Base-by-base conservation (phyloP, 2,888 invertebrate genomes). In the Ochropacha duplaris region DNA sequence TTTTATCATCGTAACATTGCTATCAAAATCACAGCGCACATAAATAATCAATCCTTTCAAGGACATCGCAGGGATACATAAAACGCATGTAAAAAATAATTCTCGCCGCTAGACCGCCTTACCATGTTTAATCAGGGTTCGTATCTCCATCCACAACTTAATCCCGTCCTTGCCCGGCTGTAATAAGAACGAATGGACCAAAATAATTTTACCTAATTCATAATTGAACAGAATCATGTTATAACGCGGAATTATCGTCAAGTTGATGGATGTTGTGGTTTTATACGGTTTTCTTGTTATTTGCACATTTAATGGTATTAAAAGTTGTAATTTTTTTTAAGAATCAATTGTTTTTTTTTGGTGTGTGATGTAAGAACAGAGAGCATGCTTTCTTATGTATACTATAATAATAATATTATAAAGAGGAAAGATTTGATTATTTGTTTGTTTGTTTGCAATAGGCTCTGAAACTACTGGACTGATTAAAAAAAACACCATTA, bases 71-170 rank as follows among this genome's bases (percentile, higher is more conserved):
- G 31, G 22, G 52, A 52, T 22, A 52, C 52, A 52, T 31, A 52
- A 52, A 31, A 16, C 52, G 34, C 19, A 22, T 52, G 52, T 31
- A 19, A 52, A 52, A 39, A 19, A 44, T 44, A 44, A 44, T 44
- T 44, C 44, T 16, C 16, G 19, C 19, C 9, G 39, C 39, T 39
- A 44, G 19, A 44, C 44, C 9, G 19, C 44, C 44, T 36, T 11
- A 4, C 31, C 19, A 19, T 52, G 52, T 52, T 52, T 52, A 52
- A 52, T 52, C 52, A 52, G 52, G 52, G 50, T 26, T 5, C 28
- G 44, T 31, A 22, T 31, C 19, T 31, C 6, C 52, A 31, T 31
- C 34, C 52, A 22, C 52, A 31, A 31, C 31, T 6, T 52, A 52
- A 52, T 52, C 31, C 31, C 52, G 31, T 22, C 52, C 31, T 52